phyloP scores from a whole-genome alignment of 2,888 invertebrate genomes.

The Hemaris fuciformis region DNA sequence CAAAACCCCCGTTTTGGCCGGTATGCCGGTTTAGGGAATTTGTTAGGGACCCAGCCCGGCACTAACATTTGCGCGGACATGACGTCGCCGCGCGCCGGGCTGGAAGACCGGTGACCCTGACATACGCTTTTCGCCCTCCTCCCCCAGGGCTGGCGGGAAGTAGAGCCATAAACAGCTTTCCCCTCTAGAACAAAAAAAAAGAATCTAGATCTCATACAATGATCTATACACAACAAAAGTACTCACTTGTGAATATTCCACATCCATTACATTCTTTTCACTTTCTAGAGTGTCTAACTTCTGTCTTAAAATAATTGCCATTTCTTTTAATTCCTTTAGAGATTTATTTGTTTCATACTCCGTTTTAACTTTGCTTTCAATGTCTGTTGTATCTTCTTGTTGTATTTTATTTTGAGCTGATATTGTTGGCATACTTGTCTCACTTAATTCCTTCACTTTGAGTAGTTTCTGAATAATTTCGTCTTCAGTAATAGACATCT shows the following conservation, averaged over 20 bases:
- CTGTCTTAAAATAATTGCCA: conserved; percentile 60
- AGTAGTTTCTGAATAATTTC: conserved; percentile 44
- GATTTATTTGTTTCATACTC: conserved; percentile 36
- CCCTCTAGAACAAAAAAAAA: too few species aligned
- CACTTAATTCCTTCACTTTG: conserved; percentile 40
- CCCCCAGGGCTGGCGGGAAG: too few species aligned
- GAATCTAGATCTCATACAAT: too few species aligned
- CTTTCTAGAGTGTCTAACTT: conserved; percentile 64
- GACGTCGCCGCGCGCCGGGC: too few species aligned
- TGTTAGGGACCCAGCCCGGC: too few species aligned
- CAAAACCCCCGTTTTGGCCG: too few species aligned
- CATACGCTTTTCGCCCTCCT: too few species aligned
- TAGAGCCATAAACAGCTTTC: too few species aligned
- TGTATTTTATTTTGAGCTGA: conserved; percentile 20
- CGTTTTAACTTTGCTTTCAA: conserved; percentile 14
- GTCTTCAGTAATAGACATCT: conserved; percentile 28
- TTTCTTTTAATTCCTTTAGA: conserved; percentile 70
- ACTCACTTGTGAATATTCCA: conserved; percentile 67
- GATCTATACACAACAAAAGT: too few species aligned
- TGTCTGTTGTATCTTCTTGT: conserved; percentile 14
- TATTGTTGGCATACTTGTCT: conserved; percentile 17
- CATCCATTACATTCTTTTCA: conserved; percentile 69
- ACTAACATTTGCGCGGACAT: too few species aligned
- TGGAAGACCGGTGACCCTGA: too few species aligned
- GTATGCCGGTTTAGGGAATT: too few species aligned